These are phyloP conservation scores for Disparrhopalites patrizii DNA, from an alignment of 2,888 invertebrate species.

Conservation along the genomic window DNA sequence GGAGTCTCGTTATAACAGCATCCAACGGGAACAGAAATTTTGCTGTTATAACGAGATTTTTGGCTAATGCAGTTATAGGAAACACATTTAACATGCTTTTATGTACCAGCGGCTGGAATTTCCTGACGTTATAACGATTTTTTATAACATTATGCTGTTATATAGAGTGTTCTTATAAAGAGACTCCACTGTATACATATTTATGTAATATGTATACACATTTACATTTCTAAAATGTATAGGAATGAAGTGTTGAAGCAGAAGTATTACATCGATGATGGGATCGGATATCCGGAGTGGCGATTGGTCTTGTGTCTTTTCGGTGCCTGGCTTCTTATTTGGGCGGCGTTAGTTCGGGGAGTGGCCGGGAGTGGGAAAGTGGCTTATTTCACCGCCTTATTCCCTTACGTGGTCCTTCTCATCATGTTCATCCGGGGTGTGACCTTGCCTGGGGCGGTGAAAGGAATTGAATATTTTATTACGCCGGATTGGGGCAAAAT, in stretches of 20 bases:
- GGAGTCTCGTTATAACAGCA: too few relatives aligned
- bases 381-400: conserved; percentile 81
- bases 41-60: too few relatives aligned
- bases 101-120: too few relatives aligned
- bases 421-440: conserved; percentile 62
- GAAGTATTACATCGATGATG: conserved; percentile 51
- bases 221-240: neutral
- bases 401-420: conserved; percentile 75
- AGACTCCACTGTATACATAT: neutral
- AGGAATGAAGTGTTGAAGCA: conserved; percentile 31
- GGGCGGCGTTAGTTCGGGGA: conserved; percentile 65
- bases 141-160: too few relatives aligned
- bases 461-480: conserved; percentile 73
- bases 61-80: too few relatives aligned
- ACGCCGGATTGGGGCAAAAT: conserved; percentile 74
- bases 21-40: too few relatives aligned
- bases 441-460: conserved; percentile 61
- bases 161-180: too few relatives aligned
- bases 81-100: too few relatives aligned
- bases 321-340: conserved; percentile 65
- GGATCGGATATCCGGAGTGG: conserved; percentile 53
- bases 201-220: neutral
- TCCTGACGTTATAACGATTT: neutral
- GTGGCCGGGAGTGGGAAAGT: conserved; percentile 76
- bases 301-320: conserved; percentile 56